Base-by-base conservation (phyloP, 2,888 invertebrate genomes). In the Schizotus pectinicornis region DNA sequence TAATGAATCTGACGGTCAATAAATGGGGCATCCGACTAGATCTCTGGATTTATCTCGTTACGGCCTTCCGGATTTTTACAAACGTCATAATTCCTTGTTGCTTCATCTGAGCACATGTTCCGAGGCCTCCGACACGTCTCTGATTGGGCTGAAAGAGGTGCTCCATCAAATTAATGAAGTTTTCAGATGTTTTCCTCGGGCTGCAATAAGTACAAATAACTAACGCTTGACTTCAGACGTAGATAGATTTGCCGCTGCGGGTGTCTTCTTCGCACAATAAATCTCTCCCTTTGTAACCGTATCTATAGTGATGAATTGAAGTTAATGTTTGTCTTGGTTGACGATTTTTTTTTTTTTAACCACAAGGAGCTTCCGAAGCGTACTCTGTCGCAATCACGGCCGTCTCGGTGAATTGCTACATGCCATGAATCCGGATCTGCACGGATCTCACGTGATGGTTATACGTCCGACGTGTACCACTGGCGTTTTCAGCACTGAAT, bases 301-400 rank as follows among this genome's bases (percentile, higher is more conserved):
- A 22, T 42, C 42, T 30, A 12, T 39, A 14, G 11, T 35, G 36
- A 42, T 42, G 42, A n/a, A 42, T 42, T 42, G 8, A 42, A 42
- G 14, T 42, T n/a, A 42, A 42, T 30, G 7, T 39, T 14, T 39
- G 38, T 37, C 9, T 9, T 7, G 11, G 7, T 7, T 37, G 7
- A 37, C 38, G 13, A 37, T n/a, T 12, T 7, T 22, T 22, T 2
- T n/a, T n/a, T 12, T 7, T 22, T 22, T 2, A 22, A 22, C 1
- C n/a, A 43, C 32, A 43, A 43, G 13, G 11, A 8, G 31, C n/a
- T 35, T 35, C 11, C 3, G n/a, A 11, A 11, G 11, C 11, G 36
- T 35, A 11, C 36, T 9, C 6, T 35, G 36, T 35, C n/a, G 2
- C 11, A 9, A 35, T 35, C n/a, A 11, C 2, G n/a, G 6, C 2